Conservation (phyloP, 2,797 vertebrate genomes). For the Coluber constrictor region DNA sequence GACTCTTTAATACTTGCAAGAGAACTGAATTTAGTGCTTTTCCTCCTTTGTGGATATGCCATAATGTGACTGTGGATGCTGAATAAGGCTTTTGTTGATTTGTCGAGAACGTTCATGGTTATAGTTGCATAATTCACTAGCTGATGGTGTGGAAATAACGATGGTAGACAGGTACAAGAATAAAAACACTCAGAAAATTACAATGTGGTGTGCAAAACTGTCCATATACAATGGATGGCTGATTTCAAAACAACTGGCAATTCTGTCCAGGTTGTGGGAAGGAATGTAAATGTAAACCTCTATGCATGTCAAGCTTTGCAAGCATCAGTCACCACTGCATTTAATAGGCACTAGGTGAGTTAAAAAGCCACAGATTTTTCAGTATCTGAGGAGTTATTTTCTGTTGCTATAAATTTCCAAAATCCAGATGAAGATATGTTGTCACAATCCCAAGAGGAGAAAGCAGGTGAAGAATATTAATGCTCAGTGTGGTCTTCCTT, state of each 20-base stretch:
- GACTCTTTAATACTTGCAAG: constrained; percentile 47
- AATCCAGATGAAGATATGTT: background rate
- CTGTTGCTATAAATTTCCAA: background rate
- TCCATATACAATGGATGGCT: constrained; percentile 26
- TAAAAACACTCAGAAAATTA: constrained; percentile 47
- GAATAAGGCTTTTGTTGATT: constrained; percentile 50
- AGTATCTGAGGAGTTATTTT: background rate
- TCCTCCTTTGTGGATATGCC: constrained; percentile 36
- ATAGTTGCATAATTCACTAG: constrained; percentile 43
- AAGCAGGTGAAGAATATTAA: background rate
- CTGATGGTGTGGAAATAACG: constrained; percentile 49
- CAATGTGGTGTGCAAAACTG: background rate
- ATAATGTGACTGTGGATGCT: constrained; percentile 14
- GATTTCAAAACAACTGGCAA: constrained; percentile 20
- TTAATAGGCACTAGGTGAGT: background rate
- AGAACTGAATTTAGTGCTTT: constrained; percentile 42
- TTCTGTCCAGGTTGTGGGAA: background rate
- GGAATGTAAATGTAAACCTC: background rate
- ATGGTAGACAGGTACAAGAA: constrained; percentile 39
- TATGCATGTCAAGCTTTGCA: background rate
- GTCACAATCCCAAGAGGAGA: background rate
- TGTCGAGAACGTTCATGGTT: constrained; percentile 37
- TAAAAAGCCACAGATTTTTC: background rate
- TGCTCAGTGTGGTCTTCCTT: background rate
- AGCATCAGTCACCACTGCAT: background rate